These are phyloP conservation scores for Schlechtendalia chinensis DNA, from an alignment of 1,140 invertebrate species.

Conservation along the genomic window DNA sequence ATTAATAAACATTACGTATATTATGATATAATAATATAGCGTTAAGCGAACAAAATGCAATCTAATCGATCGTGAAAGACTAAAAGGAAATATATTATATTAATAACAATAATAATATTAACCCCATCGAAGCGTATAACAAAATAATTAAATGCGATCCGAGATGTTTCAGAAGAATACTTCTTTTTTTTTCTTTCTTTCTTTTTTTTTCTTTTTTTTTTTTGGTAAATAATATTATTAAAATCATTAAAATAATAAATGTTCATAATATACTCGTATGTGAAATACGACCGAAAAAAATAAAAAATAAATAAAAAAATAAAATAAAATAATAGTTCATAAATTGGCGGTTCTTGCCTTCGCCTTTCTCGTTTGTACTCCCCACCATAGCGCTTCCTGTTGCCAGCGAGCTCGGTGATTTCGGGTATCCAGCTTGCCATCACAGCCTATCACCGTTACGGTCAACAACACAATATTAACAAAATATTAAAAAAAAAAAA, in stretches of 20 bases:
- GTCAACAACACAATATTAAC: conserved; percentile 48
- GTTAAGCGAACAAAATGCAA: conserved; percentile 50
- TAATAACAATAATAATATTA: background rate
- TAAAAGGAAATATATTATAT: conserved; percentile 12
- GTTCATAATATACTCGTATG: conserved; percentile 31
- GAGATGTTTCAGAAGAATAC: conserved; percentile 45
- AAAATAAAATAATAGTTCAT: conserved; percentile 45
- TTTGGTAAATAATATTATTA: conserved; percentile 29
- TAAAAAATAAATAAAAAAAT: too few relatives aligned
- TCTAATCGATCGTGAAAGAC: conserved; percentile 46
- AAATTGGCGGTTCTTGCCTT: conserved; percentile 68
- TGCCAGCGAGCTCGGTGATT: conserved; percentile 96
- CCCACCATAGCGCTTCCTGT: conserved; percentile 96
- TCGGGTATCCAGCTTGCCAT: conserved; percentile 99
- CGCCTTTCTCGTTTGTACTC: conserved; percentile 96
- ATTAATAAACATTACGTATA: conserved; percentile 5
- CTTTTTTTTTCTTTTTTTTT: conserved; percentile 7
- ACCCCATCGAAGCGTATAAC: conserved; percentile 48
- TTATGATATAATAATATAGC: conserved; percentile 27
- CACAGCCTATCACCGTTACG: conserved; percentile 70
- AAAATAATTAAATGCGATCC: conserved; percentile 11
- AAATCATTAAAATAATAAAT: conserved; percentile 47
- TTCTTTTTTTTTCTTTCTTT: conserved; percentile 10
- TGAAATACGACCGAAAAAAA: conserved; percentile 50
- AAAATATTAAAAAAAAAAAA: conserved; percentile 45